Evolutionary conservation across 2,888 invertebrate species (phyloP).

Genomic region (Liopterus haemorrhoidalis): DNA sequence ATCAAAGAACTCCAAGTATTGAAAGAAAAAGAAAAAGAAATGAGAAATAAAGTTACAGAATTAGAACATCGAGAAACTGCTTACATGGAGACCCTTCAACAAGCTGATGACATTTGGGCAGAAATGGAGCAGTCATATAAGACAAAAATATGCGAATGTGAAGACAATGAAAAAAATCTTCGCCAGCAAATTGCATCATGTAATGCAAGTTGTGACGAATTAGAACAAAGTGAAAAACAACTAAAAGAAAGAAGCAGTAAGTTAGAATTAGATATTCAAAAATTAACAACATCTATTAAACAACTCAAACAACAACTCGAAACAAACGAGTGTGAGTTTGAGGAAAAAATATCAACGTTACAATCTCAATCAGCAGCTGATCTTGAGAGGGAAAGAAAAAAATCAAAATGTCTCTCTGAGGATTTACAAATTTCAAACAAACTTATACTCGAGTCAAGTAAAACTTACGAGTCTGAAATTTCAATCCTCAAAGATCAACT

Average conservation of each 20-base stretch:
- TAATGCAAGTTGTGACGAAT: conserved; percentile 51
- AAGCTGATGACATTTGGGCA: conserved; percentile 66
- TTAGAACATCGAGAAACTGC: conserved; percentile 60
- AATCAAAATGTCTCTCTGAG: conserved; percentile 45
- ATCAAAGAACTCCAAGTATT: conserved; percentile 50
- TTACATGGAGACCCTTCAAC: conserved; percentile 64
- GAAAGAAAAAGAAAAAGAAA: conserved; percentile 51
- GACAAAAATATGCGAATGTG: conserved; percentile 51
- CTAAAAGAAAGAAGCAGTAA: conserved; percentile 36
- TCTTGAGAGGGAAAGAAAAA: conserved; percentile 43
- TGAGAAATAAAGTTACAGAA: conserved; percentile 57
- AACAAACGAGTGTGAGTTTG: conserved; percentile 35
- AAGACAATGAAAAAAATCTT: conserved; percentile 47
- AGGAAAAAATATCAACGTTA: neutral
- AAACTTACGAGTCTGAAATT: conserved; percentile 47
- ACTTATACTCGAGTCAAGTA: conserved; percentile 47
- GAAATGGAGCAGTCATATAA: conserved; percentile 62
- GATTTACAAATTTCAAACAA: conserved; percentile 50
- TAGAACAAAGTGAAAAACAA: conserved; percentile 55
- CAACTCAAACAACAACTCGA: conserved; percentile 39
- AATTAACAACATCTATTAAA: conserved; percentile 38
- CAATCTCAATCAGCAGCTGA: conserved; percentile 19
- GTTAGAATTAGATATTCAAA: conserved; percentile 33
- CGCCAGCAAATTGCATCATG: conserved; percentile 50
- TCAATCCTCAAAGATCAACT: conserved; percentile 51